These are phyloP conservation scores for Plecturocebus donacophilus DNA, from an alignment of 2,113 vertebrate species.

Conservation along the genomic window DNA sequence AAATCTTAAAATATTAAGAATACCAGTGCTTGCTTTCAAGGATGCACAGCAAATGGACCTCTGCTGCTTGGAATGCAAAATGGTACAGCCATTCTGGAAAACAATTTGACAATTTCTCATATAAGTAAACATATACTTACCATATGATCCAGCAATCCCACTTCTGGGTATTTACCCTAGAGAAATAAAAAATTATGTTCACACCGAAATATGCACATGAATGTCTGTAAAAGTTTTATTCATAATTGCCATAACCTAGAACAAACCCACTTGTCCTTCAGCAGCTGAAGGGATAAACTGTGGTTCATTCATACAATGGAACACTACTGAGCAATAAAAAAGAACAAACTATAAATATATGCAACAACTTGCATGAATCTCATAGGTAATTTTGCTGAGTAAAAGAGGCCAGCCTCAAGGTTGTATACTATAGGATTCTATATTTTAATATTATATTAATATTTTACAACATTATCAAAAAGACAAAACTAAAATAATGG, in stretches of 20 bases:
- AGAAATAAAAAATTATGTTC: constrained; percentile 54
- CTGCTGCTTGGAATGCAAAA: neutral
- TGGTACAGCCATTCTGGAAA: neutral
- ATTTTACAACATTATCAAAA: constrained; percentile 12
- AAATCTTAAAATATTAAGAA: neutral
- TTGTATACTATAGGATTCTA: neutral
- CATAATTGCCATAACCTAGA: neutral
- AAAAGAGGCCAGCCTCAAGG: neutral
- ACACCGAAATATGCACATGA: neutral
- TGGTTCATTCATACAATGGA: neutral
- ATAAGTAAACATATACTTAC: constrained; percentile 56
- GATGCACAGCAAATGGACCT: neutral
- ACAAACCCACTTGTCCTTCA: neutral
- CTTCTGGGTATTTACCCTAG: constrained; percentile 59
- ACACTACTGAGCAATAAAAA: neutral
- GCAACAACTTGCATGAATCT: neutral
- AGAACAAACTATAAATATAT: neutral
- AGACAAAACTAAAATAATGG: constrained; percentile 4
- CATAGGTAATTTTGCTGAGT: neutral
- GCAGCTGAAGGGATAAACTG: neutral
- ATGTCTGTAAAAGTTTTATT: neutral
- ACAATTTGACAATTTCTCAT: constrained; percentile 28
- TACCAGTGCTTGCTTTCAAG: neutral
- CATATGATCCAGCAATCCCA: constrained; percentile 55
- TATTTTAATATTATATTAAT: neutral